Percentiles rank a stretch among this genome's conserved stretches.
Conservation (phyloP, 2,113 vertebrate species). For the Corythaeola cristata region DNA sequence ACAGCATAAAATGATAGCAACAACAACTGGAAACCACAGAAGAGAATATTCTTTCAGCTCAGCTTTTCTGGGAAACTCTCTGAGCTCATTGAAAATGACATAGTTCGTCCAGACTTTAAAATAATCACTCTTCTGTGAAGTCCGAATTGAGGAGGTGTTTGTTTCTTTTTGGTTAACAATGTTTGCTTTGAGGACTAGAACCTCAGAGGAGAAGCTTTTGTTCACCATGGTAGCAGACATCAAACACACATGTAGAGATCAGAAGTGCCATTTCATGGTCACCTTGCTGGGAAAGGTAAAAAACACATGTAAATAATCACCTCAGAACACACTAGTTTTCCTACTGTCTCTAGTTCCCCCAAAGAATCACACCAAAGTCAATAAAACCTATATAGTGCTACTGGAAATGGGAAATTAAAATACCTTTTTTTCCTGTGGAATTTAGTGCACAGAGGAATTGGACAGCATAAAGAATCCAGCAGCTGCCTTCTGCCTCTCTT, state of each 20-base stretch:
- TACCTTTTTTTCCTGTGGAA: not conserved
- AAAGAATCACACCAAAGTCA: not conserved
- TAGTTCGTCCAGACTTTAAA: not conserved
- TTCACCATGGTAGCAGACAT: not conserved
- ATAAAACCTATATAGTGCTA: not conserved
- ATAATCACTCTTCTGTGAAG: not conserved
- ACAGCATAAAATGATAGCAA: not conserved
- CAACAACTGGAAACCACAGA: not conserved
- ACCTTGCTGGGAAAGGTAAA: not conserved
- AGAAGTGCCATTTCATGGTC: not conserved
- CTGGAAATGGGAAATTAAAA: not conserved
- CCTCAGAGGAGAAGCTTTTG: not conserved
- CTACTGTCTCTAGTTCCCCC: not conserved
- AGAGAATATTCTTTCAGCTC: not conserved
- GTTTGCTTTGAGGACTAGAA: not conserved
- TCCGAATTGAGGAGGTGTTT: not conserved
- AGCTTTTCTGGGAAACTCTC: not conserved
- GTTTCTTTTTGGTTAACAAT: not conserved
- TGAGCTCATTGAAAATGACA: not conserved
- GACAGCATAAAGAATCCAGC: not conserved
- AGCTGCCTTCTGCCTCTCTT: not conserved
- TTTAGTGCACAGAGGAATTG: not conserved
- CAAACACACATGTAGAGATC: not conserved
- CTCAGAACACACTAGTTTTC: not conserved
- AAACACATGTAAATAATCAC: not conserved